Evolutionary conservation across 1,140 invertebrate species (phyloP), one percentile per base, ranked within the genome.

Genomic region (Charaxes varanes): DNA sequence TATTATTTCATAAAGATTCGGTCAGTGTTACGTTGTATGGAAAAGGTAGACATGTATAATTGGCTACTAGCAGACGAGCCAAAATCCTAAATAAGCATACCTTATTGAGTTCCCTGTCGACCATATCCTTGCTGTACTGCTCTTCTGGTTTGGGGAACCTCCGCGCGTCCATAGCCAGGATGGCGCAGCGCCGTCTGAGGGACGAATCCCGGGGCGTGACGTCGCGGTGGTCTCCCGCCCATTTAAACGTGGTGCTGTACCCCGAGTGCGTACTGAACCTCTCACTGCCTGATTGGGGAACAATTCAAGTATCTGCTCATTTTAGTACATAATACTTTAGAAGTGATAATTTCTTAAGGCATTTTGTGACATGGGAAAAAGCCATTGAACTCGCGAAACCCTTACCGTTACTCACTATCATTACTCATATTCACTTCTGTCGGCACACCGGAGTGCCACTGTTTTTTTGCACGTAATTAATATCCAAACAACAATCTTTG

Each of bases 41-140:
- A 19, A 7, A 19, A 19, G 7, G 7, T 7, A 19, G 3, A 19
- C 18, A 19, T 7, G 18, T 4, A 19, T 23, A 23, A 23, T 23
- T 23, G n/a, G n/a, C n/a, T n/a, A n/a, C n/a, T n/a, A n/a, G n/a
- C n/a, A n/a, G n/a, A n/a, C n/a, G n/a, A n/a, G n/a, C n/a, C n/a
- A n/a, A n/a, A n/a, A 23, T 23, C 22, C 22, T n/a, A 23, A 23
- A n/a, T 8, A 4, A 5, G 22, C 2, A n/a, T 27, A 43, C 41
- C 41, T 43, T 43, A 22, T 43, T 43, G 4, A 43, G 33, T 31
- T 43, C 41, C 21, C 41, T 43, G 18, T 43, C 41, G 1, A 43
- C 18, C 41, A 43, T 43, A 19, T 36, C 32, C 13, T 43, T 34
- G 4, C 17, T 16, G 11, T 43, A 43, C 18, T 43, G 41, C n/a